Base-by-base conservation (phyloP, 2,113 vertebrate species). In the Austrofundulus limnaeus region DNA sequence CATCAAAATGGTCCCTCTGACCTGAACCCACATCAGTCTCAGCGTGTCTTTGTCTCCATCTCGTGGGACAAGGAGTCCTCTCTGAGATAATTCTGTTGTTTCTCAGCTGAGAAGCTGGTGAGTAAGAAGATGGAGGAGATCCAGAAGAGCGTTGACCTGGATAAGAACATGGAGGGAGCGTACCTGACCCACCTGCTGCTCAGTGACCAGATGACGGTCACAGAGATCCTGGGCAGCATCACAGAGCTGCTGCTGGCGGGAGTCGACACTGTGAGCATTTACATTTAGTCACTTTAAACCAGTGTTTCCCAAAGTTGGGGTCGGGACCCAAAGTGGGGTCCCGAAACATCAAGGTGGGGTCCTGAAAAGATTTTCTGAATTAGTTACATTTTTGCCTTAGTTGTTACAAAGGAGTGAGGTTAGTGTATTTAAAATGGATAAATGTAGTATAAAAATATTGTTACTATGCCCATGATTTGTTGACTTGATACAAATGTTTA, bases 151-250 rank as follows among this genome's bases (percentile, higher is more conserved):
- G 60, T 91, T 52, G 59, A 87, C 6, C 41, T 57, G 42, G 85
- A 86, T 1, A 54, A 84, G 51, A 49, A 77, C 0, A 7, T 92
- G 57, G 87, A 92, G 50, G 93, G 92, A 7, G 92, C 91, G 23
- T 94, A 94, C 62, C 91, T 94, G 23, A 94, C 93, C 2, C 89
- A 94, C 78, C 90, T 94, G 57, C 87, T 94, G 68, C 75, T 90
- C 72, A 87, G 86, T 5, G 84, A 92, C 2, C 76, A 92, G 83
- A 92, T 94, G 91, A 89, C 71, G 2, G 48, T 87, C 23, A 77
- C 72, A 0, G 92, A 94, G 78, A 87, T 94, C 57, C 75, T 92
- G 64, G 93, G 92, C 55, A 94, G 93, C 81, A 83, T 94, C 47
- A 91, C 91, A 0, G 94, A 94, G 31, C 85, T 94, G 23, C 88